Percentiles rank a stretch among this genome's conserved stretches.
Evolutionary conservation across 2,888 invertebrate species (phyloP).

Genomic region (Agrochola circellaris): DNA sequence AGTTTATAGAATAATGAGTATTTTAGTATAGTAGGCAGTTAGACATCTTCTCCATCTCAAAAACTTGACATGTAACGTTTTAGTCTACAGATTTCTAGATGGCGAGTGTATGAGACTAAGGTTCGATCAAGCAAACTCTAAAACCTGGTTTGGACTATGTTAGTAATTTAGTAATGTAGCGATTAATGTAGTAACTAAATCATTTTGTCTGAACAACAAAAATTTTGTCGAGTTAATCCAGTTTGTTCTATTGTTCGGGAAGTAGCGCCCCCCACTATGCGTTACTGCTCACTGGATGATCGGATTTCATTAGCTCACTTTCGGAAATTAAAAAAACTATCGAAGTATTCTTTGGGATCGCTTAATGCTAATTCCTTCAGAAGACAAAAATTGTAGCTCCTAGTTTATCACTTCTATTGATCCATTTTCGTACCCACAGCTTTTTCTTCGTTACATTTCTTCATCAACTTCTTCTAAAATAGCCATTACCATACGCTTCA

Average conservation of each 20-base stretch:
- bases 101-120: too few relatives aligned
- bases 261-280: background rate
- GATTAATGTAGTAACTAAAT: background rate
- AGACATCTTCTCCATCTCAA: background rate
- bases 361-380: background rate
- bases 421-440: too few relatives aligned
- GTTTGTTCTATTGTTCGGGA: background rate
- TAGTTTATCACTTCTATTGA: background rate
- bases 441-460: too few relatives aligned
- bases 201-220: background rate
- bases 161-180: background rate
- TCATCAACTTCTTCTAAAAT: background rate
- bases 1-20: background rate
- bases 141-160: background rate
- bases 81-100: background rate
- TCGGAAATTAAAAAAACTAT: background rate
- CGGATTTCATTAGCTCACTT: background rate
- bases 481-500: background rate
- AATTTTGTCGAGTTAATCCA: background rate
- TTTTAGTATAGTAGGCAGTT: background rate
- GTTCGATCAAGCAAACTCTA: background rate
- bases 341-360: background rate
- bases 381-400: background rate
- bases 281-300: background rate
- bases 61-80: background rate